Evolutionary conservation across 2,113 vertebrate genomes (phyloP).

Genomic region (Rhinichthys klamathensis): DNA sequence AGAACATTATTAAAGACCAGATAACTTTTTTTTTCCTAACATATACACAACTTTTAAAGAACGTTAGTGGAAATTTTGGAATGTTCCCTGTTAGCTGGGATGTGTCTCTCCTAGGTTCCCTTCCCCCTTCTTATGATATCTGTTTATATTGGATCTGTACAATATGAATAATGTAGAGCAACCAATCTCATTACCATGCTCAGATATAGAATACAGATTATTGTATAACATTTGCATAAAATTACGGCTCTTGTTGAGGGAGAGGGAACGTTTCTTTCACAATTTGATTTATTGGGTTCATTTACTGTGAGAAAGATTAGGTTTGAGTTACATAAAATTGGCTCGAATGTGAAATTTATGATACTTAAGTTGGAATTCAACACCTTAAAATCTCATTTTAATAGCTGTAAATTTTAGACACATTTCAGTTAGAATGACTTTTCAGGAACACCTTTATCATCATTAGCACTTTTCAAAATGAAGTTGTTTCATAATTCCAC

Average conservation of each 20-base stretch:
- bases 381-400: constrained; percentile 65
- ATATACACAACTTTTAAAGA: no score
- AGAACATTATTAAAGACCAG: no score
- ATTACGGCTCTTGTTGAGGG: constrained; percentile 43
- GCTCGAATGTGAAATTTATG: constrained; percentile 21
- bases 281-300: constrained; percentile 45
- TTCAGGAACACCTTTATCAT: constrained; percentile 28
- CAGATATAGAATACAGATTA: constrained; percentile 49
- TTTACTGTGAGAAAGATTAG: constrained; percentile 42
- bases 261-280: constrained; percentile 18
- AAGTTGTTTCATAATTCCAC: constrained; percentile 4
- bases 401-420: background rate
- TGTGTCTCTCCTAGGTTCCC: background rate
- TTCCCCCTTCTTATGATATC: constrained; percentile 28
- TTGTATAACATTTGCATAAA: constrained; percentile 54
- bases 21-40: no score
- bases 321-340: constrained; percentile 37
- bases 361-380: constrained; percentile 21
- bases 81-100: no score
- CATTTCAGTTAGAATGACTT: constrained; percentile 27
- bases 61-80: no score
- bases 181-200: constrained; percentile 47
- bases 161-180: constrained; percentile 55
- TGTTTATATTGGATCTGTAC: constrained; percentile 44
- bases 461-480: constrained; percentile 22